Evolutionary conservation across 2,888 invertebrate species (phyloP).

Genomic region (Temnothorax rugatulus): DNA sequence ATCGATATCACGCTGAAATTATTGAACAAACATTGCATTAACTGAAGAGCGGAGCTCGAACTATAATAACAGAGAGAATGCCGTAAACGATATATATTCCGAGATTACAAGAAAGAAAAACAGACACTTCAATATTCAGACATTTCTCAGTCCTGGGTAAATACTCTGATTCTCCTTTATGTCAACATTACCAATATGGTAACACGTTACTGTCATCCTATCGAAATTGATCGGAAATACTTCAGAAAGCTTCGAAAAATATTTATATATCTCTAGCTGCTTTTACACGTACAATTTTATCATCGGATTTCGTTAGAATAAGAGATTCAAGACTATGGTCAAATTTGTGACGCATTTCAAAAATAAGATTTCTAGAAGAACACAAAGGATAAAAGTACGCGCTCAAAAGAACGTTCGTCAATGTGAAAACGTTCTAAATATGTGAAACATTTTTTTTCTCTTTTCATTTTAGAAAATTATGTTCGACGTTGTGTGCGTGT

Average conservation of each 20-base stretch:
- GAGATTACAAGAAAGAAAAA: neutral
- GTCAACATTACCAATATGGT: neutral
- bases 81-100: neutral
- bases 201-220: neutral
- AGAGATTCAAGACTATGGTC: neutral
- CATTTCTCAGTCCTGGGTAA: neutral
- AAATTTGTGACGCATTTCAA: neutral
- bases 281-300: neutral
- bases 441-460: neutral
- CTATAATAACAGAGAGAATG: neutral
- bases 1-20: constrained; percentile 32
- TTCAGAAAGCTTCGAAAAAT: neutral
- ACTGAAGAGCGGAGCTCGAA: neutral
- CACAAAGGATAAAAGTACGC: neutral
- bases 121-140: neutral
- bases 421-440: neutral
- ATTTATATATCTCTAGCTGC: neutral
- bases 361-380: neutral
- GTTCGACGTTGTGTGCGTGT: too few species aligned
- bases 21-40: constrained; percentile 17
- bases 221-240: neutral
- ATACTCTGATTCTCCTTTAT: neutral
- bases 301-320: neutral
- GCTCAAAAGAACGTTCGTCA: too few species aligned
- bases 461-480: neutral